A percentile compares a stretch with the other conserved stretches of the same genome.
phyloP scores from a whole-genome alignment of 2,113 vertebrate species.

The Microcebus griseorufus region DNA sequence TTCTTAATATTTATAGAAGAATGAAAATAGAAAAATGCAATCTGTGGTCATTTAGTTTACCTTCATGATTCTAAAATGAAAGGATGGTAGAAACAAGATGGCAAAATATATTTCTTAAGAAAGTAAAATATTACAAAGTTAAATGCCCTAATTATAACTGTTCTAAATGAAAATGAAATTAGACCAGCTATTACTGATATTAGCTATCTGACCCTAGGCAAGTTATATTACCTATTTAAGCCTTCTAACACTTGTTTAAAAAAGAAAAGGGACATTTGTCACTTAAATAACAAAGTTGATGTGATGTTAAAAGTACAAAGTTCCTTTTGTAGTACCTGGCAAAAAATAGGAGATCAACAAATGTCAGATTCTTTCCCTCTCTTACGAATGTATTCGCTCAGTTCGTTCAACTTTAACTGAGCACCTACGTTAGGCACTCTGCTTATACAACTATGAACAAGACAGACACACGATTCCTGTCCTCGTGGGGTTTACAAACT shows the following conservation, averaged over 20 bases:
- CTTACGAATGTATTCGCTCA: background rate
- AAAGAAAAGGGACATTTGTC: background rate
- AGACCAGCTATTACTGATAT: background rate
- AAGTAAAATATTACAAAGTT: constrained; percentile 35
- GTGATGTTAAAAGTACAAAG: background rate
- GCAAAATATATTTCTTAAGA: background rate
- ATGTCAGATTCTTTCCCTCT: background rate
- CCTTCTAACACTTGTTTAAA: background rate
- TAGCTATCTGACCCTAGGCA: background rate
- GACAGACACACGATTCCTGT: background rate
- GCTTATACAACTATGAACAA: background rate
- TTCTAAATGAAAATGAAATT: constrained; percentile 36
- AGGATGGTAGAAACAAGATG: constrained; percentile 1
- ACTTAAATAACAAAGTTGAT: background rate
- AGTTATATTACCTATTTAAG: background rate
- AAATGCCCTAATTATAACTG: constrained; percentile 25
- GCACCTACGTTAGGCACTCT: background rate
- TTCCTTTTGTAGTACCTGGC: background rate
- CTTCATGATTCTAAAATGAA: constrained; percentile 5
- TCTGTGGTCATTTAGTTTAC: constrained; percentile 40
- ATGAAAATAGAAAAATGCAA: constrained; percentile 28
- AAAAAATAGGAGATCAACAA: background rate
- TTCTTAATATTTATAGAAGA: background rate
- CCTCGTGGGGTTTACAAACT: background rate
- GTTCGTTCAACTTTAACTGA: background rate